Evolutionary conservation across 2,797 vertebrate species (phyloP), one percentile per base, ranked within the genome.

Genomic region (Eulemur rubriventer): DNA sequence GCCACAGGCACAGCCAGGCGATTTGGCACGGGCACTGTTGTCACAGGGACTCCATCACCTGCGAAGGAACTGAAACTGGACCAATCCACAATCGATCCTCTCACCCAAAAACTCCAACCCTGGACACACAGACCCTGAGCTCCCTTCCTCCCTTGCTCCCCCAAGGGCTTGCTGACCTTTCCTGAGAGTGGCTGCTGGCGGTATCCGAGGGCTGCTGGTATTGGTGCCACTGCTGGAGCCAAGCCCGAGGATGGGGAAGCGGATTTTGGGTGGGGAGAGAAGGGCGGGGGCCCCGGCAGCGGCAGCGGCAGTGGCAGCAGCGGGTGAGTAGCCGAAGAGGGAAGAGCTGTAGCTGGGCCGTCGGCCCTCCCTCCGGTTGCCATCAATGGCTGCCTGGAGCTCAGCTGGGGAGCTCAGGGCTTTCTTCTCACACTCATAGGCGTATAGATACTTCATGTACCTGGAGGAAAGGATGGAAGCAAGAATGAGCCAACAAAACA

Each of bases 391-490:
- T 0, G 99, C 99, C 98, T 99, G 99, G 7, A 99, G 99, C 97
- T 99, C 99, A 0, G 99, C 99, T 0, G 99, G 99, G 59, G 99
- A 99, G 98, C 99, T 99, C 97, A 99, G 98, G 14, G 99, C 99
- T 96, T 99, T 99, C 98, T 99, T 99, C 98, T 99, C 99, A 4
- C 99, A 99, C 98, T 99, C 99, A 0, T 99, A 99, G 4, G 99
- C 99, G 20, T 99, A 99, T 26, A 99, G 98, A 98, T 99, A 99
- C 98, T 99, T 99, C 99, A 99, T 99, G 98, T 99, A 99, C 99
- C 99, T 99, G 96, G n/a, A 93, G 35, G 85, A 70, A 85, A 85
- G 76, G 33, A 50, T 24, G 82, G 13, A 43, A 81, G 87, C 35
- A 43, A 33, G 35, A 69, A 30, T 17, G 0, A 80, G 43, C 48